These are phyloP conservation scores for Diarsia brunnea DNA, from an alignment of 2,888 invertebrate genomes.

Conservation along the genomic window DNA sequence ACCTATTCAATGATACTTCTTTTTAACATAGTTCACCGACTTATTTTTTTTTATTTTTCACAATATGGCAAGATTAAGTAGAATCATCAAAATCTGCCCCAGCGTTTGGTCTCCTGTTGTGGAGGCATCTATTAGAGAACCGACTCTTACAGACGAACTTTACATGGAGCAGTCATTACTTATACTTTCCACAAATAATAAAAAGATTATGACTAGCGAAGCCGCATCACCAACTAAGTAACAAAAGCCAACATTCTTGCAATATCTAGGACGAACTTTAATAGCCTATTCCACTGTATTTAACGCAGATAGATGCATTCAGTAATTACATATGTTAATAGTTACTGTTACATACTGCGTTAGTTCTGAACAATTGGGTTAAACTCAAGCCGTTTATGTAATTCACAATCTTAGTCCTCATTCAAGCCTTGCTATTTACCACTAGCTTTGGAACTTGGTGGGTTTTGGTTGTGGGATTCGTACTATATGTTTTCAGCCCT, in stretches of 20 bases:
- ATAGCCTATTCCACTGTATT: constrained; percentile 45
- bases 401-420: constrained; percentile 27
- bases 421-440: background rate
- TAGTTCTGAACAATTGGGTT: constrained; percentile 44
- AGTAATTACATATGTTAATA: constrained; percentile 53
- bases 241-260: constrained; percentile 34
- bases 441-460: background rate
- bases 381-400: constrained; percentile 33
- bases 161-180: too few species aligned
- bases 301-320: constrained; percentile 52
- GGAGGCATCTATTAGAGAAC: too few species aligned
- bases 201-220: constrained; percentile 15
- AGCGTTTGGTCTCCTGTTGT: too few species aligned
- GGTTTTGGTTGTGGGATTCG: background rate
- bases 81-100: too few species aligned
- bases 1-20: too few species aligned
- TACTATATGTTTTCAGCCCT: background rate
- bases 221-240: background rate
- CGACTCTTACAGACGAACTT: too few species aligned
- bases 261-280: constrained; percentile 36
- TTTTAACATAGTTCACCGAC: too few species aligned
- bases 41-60: too few species aligned
- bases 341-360: constrained; percentile 28
- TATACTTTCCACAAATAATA: too few species aligned
- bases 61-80: too few species aligned